phyloP scores from a whole-genome alignment of 2,888 invertebrate species.

The Ditylenchus weischeri region DNA sequence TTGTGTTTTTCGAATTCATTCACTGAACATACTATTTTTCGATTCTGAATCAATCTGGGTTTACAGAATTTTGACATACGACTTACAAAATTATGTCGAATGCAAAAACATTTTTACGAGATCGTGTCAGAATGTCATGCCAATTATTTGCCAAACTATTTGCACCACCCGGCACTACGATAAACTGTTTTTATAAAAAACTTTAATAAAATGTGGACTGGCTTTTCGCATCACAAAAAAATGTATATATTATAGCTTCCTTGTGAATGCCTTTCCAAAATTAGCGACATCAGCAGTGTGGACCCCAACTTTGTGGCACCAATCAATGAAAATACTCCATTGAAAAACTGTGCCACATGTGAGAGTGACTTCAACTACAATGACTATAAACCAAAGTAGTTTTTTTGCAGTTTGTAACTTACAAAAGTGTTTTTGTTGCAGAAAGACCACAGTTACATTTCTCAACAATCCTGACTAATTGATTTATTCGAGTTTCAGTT shows the following conservation, averaged over 20 bases:
- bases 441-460: constrained; percentile 3
- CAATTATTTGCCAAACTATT: no score
- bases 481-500: no score
- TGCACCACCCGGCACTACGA: no score
- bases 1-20: no score
- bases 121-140: no score
- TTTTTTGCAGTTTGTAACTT: neutral
- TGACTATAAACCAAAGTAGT: constrained; percentile 16
- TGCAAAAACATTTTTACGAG: no score
- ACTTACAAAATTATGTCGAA: no score
- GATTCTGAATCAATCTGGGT: no score
- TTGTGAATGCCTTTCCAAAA: constrained; percentile 5
- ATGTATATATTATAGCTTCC: neutral
- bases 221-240: neutral
- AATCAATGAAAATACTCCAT: constrained; percentile 19
- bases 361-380: constrained; percentile 15
- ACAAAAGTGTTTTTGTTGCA: neutral
- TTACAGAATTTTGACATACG: no score
- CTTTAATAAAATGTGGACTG: no score
- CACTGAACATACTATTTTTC: no score
- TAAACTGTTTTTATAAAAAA: no score
- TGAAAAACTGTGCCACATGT: constrained; percentile 23
- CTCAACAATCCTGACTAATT: neutral
- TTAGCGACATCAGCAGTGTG: neutral
- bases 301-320: neutral